Conservation (phyloP, 2,888 invertebrate genomes). For the Drosophila kokeensis region DNA sequence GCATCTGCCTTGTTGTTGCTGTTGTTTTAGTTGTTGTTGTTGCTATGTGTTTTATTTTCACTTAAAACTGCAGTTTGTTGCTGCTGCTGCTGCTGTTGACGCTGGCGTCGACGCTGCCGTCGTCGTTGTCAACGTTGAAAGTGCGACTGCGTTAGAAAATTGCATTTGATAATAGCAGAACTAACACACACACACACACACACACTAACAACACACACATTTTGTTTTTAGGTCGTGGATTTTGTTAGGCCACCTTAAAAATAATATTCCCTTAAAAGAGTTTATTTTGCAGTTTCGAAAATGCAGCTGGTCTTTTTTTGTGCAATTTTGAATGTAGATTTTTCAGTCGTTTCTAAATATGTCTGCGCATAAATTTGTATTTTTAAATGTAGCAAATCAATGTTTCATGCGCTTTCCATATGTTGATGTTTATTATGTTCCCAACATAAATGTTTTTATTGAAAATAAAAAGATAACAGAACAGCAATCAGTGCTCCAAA, state of each 20-base stretch:
- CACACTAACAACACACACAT: slow-evolving; percentile 13
- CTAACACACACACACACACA: slow-evolving; percentile 32
- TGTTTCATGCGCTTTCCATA: background rate
- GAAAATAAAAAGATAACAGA: background rate
- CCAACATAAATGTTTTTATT: background rate
- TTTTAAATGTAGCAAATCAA: background rate
- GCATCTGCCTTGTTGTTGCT: slow-evolving; percentile 22
- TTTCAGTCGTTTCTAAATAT: slow-evolving; percentile 4
- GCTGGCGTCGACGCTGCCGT: slow-evolving; percentile 34
- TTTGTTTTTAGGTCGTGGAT: slow-evolving; percentile 53
- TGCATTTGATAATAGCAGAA: slow-evolving; percentile 74
- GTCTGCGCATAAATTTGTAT: background rate
- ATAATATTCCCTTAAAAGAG: slow-evolving; percentile 9
- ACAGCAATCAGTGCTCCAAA: background rate
- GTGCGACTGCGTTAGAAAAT: slow-evolving; percentile 84
- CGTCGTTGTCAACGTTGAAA: slow-evolving; percentile 71
- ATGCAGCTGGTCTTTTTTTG: slow-evolving; percentile 7
- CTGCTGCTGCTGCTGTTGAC: slow-evolving; percentile 45
- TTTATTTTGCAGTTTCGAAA: slow-evolving; percentile 27
- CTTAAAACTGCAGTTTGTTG: slow-evolving; percentile 54
- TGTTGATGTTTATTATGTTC: background rate
- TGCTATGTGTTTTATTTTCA: slow-evolving; percentile 65
- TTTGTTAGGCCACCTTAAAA: slow-evolving; percentile 38
- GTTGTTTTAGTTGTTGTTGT: slow-evolving; percentile 36
- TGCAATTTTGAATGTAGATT: slow-evolving; percentile 1